phyloP scores from a whole-genome alignment of 2,113 vertebrate genomes.

The Microcebus griseorufus region DNA sequence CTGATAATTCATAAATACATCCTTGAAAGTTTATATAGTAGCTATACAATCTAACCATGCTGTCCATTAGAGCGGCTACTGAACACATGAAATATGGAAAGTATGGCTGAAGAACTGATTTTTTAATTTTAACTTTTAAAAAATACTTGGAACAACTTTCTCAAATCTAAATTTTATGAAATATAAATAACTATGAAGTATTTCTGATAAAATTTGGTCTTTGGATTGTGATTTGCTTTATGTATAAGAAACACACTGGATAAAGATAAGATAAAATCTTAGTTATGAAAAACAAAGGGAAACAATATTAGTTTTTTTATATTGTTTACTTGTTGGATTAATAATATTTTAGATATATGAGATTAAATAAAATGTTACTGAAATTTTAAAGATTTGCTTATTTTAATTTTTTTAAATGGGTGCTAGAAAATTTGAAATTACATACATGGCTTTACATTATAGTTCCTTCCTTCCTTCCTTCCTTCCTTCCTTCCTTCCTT shows the following conservation, averaged over 20 bases:
- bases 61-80: fast-evolving
- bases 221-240: not conserved
- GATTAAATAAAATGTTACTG: not conserved
- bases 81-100: not conserved
- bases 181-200: not conserved
- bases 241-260: not conserved
- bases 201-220: not conserved
- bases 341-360: not conserved
- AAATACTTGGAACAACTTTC: not conserved
- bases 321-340: not conserved
- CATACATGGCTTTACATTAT: not conserved
- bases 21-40: not conserved
- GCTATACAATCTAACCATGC: not conserved
- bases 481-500: too few species aligned
- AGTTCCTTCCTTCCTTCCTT: too few species aligned
- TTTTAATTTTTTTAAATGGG: not conserved
- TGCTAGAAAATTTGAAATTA: not conserved
- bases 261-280: not conserved
- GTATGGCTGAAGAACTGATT: not conserved
- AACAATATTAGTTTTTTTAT: not conserved
- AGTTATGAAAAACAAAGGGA: not conserved
- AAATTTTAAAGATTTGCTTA: not conserved
- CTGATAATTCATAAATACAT: not conserved
- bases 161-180: not conserved
- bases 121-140: constrained; percentile 18